Conservation (phyloP, 1,140 invertebrate genomes). For the Drosophila triauraria region DNA sequence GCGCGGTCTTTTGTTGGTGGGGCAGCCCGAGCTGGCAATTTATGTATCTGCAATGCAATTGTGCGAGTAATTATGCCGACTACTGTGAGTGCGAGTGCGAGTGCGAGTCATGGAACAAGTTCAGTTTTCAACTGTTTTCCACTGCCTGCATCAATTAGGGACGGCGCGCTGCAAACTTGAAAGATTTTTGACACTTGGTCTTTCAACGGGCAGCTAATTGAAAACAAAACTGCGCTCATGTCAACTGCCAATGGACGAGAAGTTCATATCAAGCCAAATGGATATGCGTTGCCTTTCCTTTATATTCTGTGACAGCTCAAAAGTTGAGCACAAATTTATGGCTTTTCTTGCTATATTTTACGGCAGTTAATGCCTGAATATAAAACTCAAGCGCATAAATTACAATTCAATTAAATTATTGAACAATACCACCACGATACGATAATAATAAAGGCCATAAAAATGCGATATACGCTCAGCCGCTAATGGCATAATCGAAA, state of each 20-base stretch:
- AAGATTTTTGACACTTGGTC: slow-evolving; percentile 47
- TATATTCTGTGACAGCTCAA: slow-evolving; percentile 36
- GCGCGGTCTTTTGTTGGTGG: slow-evolving; percentile 71
- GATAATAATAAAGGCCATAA: slow-evolving; percentile 42
- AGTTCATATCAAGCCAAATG: slow-evolving; percentile 42
- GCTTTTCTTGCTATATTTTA: slow-evolving; percentile 50
- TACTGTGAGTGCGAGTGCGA: slow-evolving; percentile 38
- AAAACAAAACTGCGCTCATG: slow-evolving; percentile 54
- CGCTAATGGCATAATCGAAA: slow-evolving; percentile 63
- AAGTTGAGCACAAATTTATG: slow-evolving; percentile 47
- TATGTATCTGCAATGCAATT: slow-evolving; percentile 65
- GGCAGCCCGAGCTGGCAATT: slow-evolving; percentile 14
- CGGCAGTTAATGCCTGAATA: slow-evolving; percentile 44
- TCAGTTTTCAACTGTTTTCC: slow-evolving; percentile 33
- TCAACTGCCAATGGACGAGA: slow-evolving; percentile 56
- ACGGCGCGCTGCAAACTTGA: slow-evolving; percentile 14
- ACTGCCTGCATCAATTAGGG: slow-evolving; percentile 36
- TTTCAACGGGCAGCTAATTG: slow-evolving; percentile 43
- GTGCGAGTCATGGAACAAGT: slow-evolving; percentile 28
- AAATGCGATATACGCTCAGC: slow-evolving; percentile 39
- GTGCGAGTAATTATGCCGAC: slow-evolving; percentile 64
- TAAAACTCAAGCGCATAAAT: slow-evolving; percentile 57
- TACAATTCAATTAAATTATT: slow-evolving; percentile 51
- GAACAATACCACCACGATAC: slow-evolving; percentile 27
- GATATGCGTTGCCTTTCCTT: slow-evolving; percentile 20